Percentiles rank a stretch among this genome's conserved stretches.
phyloP scores from a whole-genome alignment of 2,113 vertebrate genomes.

The Coreoperca whiteheadi region DNA sequence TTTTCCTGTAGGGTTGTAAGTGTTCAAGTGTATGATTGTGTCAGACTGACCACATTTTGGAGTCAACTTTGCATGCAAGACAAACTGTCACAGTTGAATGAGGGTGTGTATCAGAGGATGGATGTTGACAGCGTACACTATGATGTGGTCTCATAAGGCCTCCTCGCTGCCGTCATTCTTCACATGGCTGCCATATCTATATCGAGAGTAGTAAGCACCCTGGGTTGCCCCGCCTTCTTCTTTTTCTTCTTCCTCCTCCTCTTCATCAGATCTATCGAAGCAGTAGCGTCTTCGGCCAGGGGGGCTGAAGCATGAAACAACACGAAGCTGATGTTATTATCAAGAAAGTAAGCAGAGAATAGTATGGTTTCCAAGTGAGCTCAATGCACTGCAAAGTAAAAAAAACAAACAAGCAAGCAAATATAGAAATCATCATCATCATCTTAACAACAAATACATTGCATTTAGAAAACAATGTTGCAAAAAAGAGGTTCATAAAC shows the following conservation, averaged over 20 bases:
- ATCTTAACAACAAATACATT: background rate
- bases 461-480: background rate
- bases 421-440: background rate
- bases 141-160: slow-evolving; percentile 78
- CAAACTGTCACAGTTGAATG: slow-evolving; percentile 1
- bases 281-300: slow-evolving; percentile 84
- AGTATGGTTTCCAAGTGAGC: background rate
- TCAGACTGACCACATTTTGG: background rate
- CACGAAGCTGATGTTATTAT: background rate
- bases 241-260: slow-evolving; percentile 88
- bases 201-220: slow-evolving; percentile 77
- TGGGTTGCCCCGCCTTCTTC: slow-evolving; percentile 77
- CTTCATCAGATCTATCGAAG: slow-evolving; percentile 90
- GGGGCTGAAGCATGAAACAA: slow-evolving; percentile 83
- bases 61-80: slow-evolving; percentile 54
- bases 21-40: slow-evolving; percentile 18
- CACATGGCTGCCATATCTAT: slow-evolving; percentile 82
- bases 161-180: slow-evolving; percentile 87
- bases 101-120: background rate
- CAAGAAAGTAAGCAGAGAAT: background rate
- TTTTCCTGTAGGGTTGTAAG: slow-evolving; percentile 21
- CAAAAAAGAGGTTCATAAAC: background rate
- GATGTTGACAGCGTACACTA: slow-evolving; percentile 31
- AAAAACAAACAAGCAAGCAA: slow-evolving; percentile 1
- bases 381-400: background rate